Evolutionary conservation across 2,888 invertebrate species (phyloP).

Genomic region (Lasioglossum villosulum): DNA sequence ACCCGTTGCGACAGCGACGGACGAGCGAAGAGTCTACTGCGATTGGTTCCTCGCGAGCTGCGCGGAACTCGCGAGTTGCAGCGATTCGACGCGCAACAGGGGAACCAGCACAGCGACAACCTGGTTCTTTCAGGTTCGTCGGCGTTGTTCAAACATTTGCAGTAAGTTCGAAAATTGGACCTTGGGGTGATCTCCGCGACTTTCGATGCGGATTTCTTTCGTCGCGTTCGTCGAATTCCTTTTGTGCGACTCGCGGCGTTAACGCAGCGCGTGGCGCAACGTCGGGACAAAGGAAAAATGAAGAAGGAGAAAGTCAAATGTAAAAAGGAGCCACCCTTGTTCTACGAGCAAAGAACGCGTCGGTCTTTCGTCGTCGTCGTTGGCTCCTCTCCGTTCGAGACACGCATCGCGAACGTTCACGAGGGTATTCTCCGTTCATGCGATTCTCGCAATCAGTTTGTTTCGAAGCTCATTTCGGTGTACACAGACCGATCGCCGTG

Average conservation of each 20-base stretch:
- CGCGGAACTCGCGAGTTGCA: slow-evolving; percentile 46
- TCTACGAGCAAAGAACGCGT: not conserved
- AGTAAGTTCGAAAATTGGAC: slow-evolving; percentile 57
- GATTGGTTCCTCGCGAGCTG: slow-evolving; percentile 38
- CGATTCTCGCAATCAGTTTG: not conserved
- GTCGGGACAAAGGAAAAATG: no score
- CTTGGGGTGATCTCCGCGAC: not conserved
- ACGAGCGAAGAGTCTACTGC: slow-evolving; percentile 11
- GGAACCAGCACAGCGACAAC: slow-evolving; percentile 10
- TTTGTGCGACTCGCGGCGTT: not conserved
- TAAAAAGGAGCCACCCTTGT: not conserved
- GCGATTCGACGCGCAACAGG: slow-evolving; percentile 1
- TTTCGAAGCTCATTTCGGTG: not conserved
- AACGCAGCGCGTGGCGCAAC: no score
- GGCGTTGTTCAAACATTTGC: slow-evolving; percentile 52
- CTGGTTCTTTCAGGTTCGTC: slow-evolving; percentile 52
- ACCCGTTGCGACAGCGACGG: not conserved
- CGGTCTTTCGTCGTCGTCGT: not conserved
- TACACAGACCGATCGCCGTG: not conserved
- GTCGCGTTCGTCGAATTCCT: not conserved
- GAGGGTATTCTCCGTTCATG: not conserved
- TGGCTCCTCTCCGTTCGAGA: not conserved
- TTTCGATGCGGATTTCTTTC: not conserved
- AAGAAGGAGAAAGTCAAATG: no score
- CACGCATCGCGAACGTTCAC: no score